These are phyloP conservation scores for Panzeria rudis DNA, from an alignment of 2,888 invertebrate genomes.

Conservation along the genomic window DNA sequence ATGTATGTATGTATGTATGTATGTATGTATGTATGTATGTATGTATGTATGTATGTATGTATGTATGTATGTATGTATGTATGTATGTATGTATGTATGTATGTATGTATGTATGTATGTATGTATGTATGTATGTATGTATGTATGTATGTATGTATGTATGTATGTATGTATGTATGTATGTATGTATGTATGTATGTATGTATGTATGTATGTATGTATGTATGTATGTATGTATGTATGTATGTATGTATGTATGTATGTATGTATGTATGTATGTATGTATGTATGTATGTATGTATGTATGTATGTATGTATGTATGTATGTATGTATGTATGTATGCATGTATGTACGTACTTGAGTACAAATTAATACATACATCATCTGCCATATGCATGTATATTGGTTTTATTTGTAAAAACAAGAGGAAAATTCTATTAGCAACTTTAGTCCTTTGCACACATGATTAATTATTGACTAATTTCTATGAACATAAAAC, in stretches of 20 bases:
- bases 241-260: neutral
- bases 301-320: conserved; percentile 13
- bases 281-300: neutral
- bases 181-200: neutral
- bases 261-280: conserved; percentile 35
- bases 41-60: neutral
- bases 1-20: neutral
- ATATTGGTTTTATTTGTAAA: conserved; percentile 54
- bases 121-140: conserved; percentile 13
- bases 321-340: neutral
- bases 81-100: neutral
- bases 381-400: neutral
- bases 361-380: conserved; percentile 16
- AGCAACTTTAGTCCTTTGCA: conserved; percentile 77
- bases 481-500: conserved; percentile 78
- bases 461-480: conserved; percentile 82
- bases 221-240: conserved; percentile 1
- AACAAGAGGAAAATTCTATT: conserved; percentile 76
- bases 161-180: conserved; percentile 29
- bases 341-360: neutral
- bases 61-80: conserved; percentile 13
- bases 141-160: neutral
- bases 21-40: conserved; percentile 35
- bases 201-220: conserved; percentile 5
- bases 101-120: neutral